Conservation (phyloP, 1,140 invertebrate species). For the Nephotettix cincticeps region DNA sequence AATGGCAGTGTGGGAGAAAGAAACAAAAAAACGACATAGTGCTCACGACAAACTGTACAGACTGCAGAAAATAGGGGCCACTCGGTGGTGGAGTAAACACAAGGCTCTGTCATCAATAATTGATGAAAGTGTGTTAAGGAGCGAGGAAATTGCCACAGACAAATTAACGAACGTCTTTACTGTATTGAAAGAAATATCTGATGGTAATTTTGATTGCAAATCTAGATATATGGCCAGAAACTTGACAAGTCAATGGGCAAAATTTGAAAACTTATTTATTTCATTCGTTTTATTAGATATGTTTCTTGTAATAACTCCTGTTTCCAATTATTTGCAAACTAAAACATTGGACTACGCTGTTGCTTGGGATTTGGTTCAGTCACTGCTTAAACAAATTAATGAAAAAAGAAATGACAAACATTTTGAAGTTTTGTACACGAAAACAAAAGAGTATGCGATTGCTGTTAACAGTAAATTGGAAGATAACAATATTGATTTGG, state of each 20-base stretch:
- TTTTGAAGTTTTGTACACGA: neutral
- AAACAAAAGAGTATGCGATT: too few species aligned
- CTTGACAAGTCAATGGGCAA: neutral
- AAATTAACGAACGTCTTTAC: neutral
- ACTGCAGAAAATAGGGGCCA: conserved; percentile 32
- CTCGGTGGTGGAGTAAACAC: conserved; percentile 34
- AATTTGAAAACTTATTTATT: conserved; percentile 18
- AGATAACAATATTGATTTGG: too few species aligned
- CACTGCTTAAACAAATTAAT: neutral
- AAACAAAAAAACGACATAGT: conserved; percentile 23
- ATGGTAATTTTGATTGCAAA: neutral
- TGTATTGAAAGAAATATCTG: neutral
- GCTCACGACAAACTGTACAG: conserved; percentile 22
- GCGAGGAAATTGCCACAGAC: neutral
- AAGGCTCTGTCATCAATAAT: conserved; percentile 23
- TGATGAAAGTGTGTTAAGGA: conserved; percentile 12
- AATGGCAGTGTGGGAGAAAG: conserved; percentile 31
- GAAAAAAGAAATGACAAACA: neutral
- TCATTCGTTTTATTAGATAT: neutral
- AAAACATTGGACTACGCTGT: neutral
- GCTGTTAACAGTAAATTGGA: too few species aligned
- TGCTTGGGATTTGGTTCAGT: neutral
- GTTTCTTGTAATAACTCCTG: neutral
- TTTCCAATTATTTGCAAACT: too few species aligned
- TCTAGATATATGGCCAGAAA: neutral